These are phyloP conservation scores for Syngnathus typhle DNA, from an alignment of 2,113 vertebrate species.

Conservation along the genomic window DNA sequence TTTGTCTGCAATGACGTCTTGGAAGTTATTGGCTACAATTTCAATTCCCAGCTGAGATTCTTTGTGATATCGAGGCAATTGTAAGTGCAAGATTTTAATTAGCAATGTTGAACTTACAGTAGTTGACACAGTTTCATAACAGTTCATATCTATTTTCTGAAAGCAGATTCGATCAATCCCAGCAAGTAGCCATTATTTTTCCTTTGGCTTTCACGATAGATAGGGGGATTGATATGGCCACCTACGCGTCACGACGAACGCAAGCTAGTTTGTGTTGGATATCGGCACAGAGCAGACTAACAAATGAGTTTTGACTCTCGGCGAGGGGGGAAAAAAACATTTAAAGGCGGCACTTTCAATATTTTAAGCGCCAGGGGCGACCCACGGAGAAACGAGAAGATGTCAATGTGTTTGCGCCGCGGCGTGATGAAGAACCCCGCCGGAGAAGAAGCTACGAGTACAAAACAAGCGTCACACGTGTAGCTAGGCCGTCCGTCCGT, in stretches of 20 bases:
- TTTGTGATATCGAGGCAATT: not conserved
- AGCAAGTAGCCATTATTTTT: not conserved
- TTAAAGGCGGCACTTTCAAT: conserved; percentile 26
- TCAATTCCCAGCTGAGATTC: not conserved
- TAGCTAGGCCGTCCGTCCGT: conserved; percentile 3
- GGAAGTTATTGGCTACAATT: not conserved
- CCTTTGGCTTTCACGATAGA: not conserved
- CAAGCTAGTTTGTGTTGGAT: conserved; percentile 11
- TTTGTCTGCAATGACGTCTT: not conserved
- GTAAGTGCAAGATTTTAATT: not conserved
- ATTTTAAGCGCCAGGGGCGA: conserved; percentile 6
- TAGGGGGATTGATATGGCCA: conserved; percentile 1
- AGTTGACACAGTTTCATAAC: not conserved
- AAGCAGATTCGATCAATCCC: not conserved
- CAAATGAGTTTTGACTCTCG: conserved; percentile 4
- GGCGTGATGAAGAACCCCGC: conserved; percentile 19
- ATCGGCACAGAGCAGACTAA: conserved; percentile 28
- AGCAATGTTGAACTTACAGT: not conserved
- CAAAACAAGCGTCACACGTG: conserved; percentile 2
- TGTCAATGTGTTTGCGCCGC: not conserved
- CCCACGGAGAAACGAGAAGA: conserved; percentile 9
- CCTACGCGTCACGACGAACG: conserved; percentile 32
- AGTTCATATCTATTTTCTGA: not conserved
- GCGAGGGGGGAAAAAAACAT: conserved; percentile 18
- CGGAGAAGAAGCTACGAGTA: conserved; percentile 11